phyloP scores from a whole-genome alignment of 2,113 vertebrate genomes.

The Vireo altiloquus region DNA sequence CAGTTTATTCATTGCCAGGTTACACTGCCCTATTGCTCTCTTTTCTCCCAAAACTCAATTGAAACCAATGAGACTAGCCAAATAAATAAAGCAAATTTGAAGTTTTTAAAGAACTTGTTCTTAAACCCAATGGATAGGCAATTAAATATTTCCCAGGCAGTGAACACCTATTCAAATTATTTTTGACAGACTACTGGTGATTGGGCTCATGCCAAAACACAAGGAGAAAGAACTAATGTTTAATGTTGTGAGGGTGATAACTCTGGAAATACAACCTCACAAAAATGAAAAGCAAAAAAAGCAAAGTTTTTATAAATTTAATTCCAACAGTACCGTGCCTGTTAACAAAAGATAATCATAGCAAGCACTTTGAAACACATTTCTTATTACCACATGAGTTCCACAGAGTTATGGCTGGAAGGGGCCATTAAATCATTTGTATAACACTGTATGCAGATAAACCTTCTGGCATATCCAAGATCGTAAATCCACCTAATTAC shows the following conservation, averaged over 20 bases:
- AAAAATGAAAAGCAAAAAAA: background rate
- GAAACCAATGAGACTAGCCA: background rate
- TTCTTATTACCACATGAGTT: background rate
- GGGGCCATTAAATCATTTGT: conserved; percentile 15
- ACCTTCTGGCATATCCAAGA: background rate
- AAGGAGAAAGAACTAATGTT: background rate
- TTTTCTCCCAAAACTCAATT: background rate
- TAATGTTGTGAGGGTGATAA: background rate
- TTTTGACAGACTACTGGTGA: background rate
- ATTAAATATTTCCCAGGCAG: background rate
- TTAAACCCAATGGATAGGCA: background rate
- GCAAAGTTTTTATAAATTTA: background rate
- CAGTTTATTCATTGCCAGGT: background rate
- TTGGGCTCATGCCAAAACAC: background rate
- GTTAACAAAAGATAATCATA: background rate
- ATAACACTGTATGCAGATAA: background rate
- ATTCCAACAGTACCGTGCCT: background rate
- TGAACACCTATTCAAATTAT: background rate
- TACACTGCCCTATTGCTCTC: background rate
- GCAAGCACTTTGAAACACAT: background rate
- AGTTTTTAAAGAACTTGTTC: background rate
- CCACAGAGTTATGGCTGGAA: conserved; percentile 17
- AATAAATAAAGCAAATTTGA: background rate
- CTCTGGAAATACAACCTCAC: background rate
- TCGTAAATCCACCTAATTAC: conserved; percentile 21